Percentiles rank a stretch among this genome's conserved stretches.
phyloP scores from a whole-genome alignment of 2,888 invertebrate species.

The Lasioglossum figueresi region DNA sequence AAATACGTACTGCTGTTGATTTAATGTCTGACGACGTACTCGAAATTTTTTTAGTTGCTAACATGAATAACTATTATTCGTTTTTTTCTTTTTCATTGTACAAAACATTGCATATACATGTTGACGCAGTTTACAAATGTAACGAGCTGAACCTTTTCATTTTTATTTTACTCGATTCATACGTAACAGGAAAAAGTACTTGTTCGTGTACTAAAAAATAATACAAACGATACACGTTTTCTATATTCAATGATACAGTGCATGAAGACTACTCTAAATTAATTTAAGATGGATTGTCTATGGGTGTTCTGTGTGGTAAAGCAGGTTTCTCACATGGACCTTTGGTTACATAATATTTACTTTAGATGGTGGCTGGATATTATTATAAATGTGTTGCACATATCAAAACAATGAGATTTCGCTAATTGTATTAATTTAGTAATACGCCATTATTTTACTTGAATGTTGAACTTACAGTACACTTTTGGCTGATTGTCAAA shows the following conservation, averaged over 20 bases:
- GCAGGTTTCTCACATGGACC: conserved; percentile 45
- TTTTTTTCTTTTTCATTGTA: background rate
- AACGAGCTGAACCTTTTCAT: background rate
- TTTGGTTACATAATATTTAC: conserved; percentile 64
- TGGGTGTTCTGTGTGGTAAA: conserved; percentile 60
- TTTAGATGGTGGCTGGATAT: conserved; percentile 80
- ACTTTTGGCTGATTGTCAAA: conserved; percentile 78
- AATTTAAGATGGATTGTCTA: conserved; percentile 56
- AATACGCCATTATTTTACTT: conserved; percentile 59
- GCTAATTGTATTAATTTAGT: conserved; percentile 67
- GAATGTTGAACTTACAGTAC: conserved; percentile 68
- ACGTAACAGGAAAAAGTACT: conserved; percentile 11
- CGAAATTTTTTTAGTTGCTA: conserved; percentile 29
- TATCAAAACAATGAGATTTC: conserved; percentile 52
- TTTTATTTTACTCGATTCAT: conserved; percentile 17
- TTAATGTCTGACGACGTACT: conserved; percentile 30
- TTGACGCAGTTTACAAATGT: background rate
- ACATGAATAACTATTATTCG: conserved; percentile 29
- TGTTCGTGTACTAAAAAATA: conserved; percentile 19
- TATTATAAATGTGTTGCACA: conserved; percentile 68
- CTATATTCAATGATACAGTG: conserved; percentile 43
- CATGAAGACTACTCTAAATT: conserved; percentile 61
- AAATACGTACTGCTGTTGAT: conserved; percentile 31
- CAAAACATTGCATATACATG: conserved; percentile 18
- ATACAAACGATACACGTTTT: conserved; percentile 8